These are phyloP conservation scores for Hirudinaria manillensis DNA, from an alignment of 2,888 invertebrate genomes.

Conservation along the genomic window DNA sequence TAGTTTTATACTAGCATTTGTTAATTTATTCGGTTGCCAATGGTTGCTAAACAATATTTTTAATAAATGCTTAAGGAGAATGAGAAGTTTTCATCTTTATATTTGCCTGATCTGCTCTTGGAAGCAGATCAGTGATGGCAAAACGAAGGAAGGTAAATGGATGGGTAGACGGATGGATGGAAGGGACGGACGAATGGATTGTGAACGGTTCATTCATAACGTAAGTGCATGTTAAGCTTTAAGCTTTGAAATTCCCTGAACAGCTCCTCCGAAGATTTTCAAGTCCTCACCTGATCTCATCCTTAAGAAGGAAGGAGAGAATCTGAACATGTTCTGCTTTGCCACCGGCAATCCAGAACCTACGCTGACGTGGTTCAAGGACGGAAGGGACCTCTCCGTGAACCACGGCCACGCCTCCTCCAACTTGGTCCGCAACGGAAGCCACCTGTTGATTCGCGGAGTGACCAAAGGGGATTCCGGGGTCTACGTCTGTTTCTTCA, in stretches of 20 bases:
- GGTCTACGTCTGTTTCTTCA: constrained; percentile 89
- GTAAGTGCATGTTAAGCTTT: too few relatives aligned
- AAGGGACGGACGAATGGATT: not conserved
- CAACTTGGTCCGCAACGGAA: constrained; percentile 32
- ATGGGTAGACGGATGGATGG: not conserved
- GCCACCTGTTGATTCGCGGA: constrained; percentile 65
- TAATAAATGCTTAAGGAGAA: too few relatives aligned
- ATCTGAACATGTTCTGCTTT: constrained; percentile 89
- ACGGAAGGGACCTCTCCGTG: constrained; percentile 36
- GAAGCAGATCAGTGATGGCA: not conserved
- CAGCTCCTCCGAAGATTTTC: constrained; percentile 40
- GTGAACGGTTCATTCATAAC: not conserved
- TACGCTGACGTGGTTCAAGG: constrained; percentile 91
- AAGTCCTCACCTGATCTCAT: constrained; percentile 40
- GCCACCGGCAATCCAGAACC: constrained; percentile 90
- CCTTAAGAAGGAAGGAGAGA: constrained; percentile 65
- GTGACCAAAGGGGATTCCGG: constrained; percentile 90
- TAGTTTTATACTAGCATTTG: too few relatives aligned
- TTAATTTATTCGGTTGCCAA: too few relatives aligned
- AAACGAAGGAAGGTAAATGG: not conserved
- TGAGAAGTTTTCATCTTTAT: too few relatives aligned
- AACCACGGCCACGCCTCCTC: constrained; percentile 25
- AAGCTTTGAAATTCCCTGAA: too few relatives aligned
- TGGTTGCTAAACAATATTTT: too few relatives aligned
- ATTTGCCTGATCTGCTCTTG: not conserved